A percentile compares a stretch with the other conserved stretches of the same genome.
Evolutionary conservation across 2,888 invertebrate genomes (phyloP).

Genomic region (Acanthosepion lycidas): DNA sequence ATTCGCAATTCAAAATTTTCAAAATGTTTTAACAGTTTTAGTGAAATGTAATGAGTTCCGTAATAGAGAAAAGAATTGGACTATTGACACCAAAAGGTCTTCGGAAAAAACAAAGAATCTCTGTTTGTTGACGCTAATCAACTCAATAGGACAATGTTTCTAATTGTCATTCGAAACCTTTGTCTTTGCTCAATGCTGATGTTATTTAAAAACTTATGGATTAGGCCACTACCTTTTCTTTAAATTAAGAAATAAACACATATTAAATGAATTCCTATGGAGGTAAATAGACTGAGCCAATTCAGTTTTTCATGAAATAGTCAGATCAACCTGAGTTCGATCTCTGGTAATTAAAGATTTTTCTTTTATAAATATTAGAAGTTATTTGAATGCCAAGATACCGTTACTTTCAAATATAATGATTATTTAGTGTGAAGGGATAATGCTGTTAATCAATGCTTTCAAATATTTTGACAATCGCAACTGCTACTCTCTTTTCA

Average conservation of each 20-base stretch:
- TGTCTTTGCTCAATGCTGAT: background rate
- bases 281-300: no score
- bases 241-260: background rate
- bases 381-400: no score
- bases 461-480: no score
- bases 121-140: slow-evolving; percentile 2
- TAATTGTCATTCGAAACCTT: background rate
- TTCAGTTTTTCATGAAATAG: no score
- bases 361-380: no score
- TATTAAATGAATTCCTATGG: no score
- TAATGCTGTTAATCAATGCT: no score
- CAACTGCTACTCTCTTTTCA: no score
- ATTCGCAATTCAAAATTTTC: background rate
- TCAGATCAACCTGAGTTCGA: no score
- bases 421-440: no score
- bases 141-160: background rate
- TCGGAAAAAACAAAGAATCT: background rate
- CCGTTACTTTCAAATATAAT: no score
- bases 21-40: background rate
- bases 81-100: background rate
- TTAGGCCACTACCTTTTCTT: background rate
- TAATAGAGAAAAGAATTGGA: background rate
- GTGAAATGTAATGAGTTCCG: background rate
- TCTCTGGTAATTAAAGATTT: no score
- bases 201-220: background rate